Evolutionary conservation across 1,140 invertebrate species (phyloP).

Genomic region (Ostrea edulis): DNA sequence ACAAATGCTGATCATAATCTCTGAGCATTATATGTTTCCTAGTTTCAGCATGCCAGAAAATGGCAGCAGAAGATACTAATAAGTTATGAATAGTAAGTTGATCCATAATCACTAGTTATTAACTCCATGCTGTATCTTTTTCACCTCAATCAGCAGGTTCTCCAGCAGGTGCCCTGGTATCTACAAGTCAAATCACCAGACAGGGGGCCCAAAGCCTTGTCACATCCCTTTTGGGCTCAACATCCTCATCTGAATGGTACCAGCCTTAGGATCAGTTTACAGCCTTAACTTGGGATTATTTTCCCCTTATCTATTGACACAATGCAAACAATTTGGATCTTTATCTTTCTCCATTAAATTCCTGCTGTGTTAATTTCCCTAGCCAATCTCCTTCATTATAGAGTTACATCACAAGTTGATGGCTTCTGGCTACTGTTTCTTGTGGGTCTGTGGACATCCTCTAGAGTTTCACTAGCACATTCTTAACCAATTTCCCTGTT

Average conservation of each 20-base stretch:
- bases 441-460: neutral
- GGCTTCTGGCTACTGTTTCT: constrained; percentile 7
- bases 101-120: neutral
- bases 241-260: constrained; percentile 11
- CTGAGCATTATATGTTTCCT: no score
- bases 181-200: constrained; percentile 3
- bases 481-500: neutral
- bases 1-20: no score
- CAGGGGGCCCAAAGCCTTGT: neutral
- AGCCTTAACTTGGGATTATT: constrained; percentile 9
- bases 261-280: constrained; percentile 14
- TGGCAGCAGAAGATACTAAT: constrained; percentile 18
- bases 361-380: constrained; percentile 36
- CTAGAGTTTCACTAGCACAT: constrained; percentile 5
- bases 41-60: neutral
- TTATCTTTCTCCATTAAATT: constrained; percentile 31
- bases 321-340: constrained; percentile 33
- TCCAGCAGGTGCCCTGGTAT: constrained; percentile 18
- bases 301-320: constrained; percentile 15
- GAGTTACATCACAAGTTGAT: constrained; percentile 36
- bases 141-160: neutral
- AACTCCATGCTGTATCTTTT: constrained; percentile 3
- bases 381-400: constrained; percentile 22
- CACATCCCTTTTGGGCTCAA: neutral
- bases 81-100: neutral